A percentile compares a stretch with the other conserved stretches of the same genome.
Evolutionary conservation across 2,888 invertebrate genomes (phyloP).

Genomic region (Latheticus oryzae): DNA sequence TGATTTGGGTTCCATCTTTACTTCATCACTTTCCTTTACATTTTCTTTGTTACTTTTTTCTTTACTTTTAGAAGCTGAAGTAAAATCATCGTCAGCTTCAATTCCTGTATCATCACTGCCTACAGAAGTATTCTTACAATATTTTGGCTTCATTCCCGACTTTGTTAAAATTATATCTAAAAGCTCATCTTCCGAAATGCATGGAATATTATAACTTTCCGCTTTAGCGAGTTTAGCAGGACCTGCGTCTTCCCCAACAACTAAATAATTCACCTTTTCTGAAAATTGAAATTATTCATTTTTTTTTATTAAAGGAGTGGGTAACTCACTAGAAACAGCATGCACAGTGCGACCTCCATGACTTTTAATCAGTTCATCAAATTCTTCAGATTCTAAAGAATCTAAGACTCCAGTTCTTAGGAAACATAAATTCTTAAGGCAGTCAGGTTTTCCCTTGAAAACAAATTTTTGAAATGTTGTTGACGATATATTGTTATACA

Average conservation of each 20-base stretch:
- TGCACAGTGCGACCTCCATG: conserved; percentile 85
- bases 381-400: conserved; percentile 86
- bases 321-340: conserved; percentile 73
- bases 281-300: too few species aligned
- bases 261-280: conserved; percentile 76
- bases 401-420: conserved; percentile 89
- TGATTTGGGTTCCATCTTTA: too few species aligned
- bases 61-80: conserved; percentile 24
- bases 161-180: conserved; percentile 79
- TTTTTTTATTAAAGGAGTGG: too few species aligned
- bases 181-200: conserved; percentile 85
- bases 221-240: conserved; percentile 86
- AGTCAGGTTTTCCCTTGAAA: conserved; percentile 80
- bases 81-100: conserved; percentile 39
- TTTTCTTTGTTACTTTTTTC: conserved; percentile 13
- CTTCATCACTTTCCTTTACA: conserved; percentile 19
- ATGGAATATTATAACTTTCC: conserved; percentile 75
- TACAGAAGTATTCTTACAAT: conserved; percentile 24
- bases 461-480: conserved; percentile 57
- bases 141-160: conserved; percentile 65
- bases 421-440: conserved; percentile 78
- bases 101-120: conserved; percentile 49
- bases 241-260: conserved; percentile 89
- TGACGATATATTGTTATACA: conserved; percentile 11
- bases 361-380: conserved; percentile 77